Evolutionary conservation across 1,140 invertebrate genomes (phyloP).

Genomic region (Chironomus tepperi): DNA sequence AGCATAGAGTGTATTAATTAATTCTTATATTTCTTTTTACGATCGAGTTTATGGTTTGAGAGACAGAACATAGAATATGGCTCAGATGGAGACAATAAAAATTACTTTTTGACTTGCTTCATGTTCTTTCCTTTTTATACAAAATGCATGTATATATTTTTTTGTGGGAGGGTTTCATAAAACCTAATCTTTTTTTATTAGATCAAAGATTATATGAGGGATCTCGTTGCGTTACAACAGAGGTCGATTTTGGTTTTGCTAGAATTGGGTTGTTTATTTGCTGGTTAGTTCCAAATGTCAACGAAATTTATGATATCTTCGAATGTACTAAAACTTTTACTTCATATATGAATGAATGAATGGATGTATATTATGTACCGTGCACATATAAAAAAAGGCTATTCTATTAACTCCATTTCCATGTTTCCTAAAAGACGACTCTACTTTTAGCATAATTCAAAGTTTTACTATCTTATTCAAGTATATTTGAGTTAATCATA

Average conservation of each 20-base stretch:
- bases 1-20: conserved; percentile 14
- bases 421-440: conserved; percentile 15
- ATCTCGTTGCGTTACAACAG: not conserved
- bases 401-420: not conserved
- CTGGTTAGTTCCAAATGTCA: conserved; percentile 10
- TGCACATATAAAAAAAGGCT: not conserved
- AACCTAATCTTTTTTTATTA: conserved; percentile 19
- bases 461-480: not conserved
- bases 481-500: not conserved
- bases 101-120: conserved; percentile 13
- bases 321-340: not conserved
- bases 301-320: conserved; percentile 13
- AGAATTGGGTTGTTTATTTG: conserved; percentile 21
- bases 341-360: not conserved
- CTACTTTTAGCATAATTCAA: conserved; percentile 13
- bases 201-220: conserved; percentile 19
- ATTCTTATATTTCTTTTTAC: conserved; percentile 10
- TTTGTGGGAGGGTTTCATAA: conserved; percentile 18
- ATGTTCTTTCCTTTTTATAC: not conserved
- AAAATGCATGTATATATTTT: not conserved
- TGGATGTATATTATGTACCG: not conserved
- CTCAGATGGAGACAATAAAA: conserved; percentile 4
- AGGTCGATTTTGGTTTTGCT: conserved; percentile 1
- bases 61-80: not conserved
- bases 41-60: conserved; percentile 12